phyloP scores from a whole-genome alignment of 1,140 invertebrate genomes.

The Lycorma delicatula region DNA sequence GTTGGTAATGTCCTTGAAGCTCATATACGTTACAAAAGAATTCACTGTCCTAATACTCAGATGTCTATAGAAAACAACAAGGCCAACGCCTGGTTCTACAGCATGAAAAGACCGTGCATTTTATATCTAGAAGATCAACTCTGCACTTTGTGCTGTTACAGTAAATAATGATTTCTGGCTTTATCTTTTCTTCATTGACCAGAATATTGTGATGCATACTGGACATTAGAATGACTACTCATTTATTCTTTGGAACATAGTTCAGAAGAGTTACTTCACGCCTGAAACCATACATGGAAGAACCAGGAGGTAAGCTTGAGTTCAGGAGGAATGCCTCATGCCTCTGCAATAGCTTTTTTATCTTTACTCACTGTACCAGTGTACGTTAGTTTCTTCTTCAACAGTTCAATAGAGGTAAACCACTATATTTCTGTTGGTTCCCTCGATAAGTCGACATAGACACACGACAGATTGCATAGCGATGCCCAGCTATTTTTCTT shows the following conservation, averaged over 20 bases:
- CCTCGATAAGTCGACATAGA: conserved; percentile 22
- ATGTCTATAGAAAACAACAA: conserved; percentile 28
- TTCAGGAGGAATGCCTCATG: conserved; percentile 23
- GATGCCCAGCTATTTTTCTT: conserved; percentile 23
- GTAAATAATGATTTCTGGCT: conserved; percentile 29
- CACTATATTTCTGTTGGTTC: conserved; percentile 35
- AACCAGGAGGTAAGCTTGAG: not conserved
- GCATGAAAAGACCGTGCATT: conserved; percentile 27
- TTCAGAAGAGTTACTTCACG: conserved; percentile 18
- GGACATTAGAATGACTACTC: conserved; percentile 30
- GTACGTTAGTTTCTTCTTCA: conserved; percentile 30
- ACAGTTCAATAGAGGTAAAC: conserved; percentile 35
- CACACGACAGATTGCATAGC: conserved; percentile 5
- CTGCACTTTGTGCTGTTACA: conserved; percentile 32
- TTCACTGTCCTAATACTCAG: conserved; percentile 29
- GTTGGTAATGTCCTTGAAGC: conserved; percentile 12
- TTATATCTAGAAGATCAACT: conserved; percentile 31
- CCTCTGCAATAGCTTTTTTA: conserved; percentile 35
- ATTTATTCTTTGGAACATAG: conserved; percentile 21
- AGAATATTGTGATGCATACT: conserved; percentile 30
- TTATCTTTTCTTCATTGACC: conserved; percentile 21
- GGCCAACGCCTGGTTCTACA: conserved; percentile 30
- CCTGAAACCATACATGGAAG: conserved; percentile 16
- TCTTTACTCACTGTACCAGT: conserved; percentile 41
- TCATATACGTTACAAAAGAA: conserved; percentile 9